Evolutionary conservation across 2,888 invertebrate genomes (phyloP), one percentile per base, ranked within the genome.

Genomic region (Ochropleura plecta): DNA sequence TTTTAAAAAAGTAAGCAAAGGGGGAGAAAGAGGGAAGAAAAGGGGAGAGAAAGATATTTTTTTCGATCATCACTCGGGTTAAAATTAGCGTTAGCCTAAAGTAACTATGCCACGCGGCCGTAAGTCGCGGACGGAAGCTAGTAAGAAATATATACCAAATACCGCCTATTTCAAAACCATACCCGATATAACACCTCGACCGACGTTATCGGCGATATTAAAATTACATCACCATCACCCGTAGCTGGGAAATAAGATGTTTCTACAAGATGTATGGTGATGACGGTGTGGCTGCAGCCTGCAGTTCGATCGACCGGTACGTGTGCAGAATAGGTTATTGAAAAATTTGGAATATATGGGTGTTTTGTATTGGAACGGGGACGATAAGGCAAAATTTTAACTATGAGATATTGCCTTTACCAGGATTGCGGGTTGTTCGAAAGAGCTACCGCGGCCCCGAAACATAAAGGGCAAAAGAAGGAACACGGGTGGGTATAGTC

Each of bases 221-320:
- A 76, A 81, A 81, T 71, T 80, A 81, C 84, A 89, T 89, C 84
- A 84, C 79, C 79, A 81, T 79, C 78, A 80, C 72, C 62, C 74
- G 30, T 70, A 84, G 73, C 63, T 40, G 14, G 82, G 82, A 88
- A 87, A 89, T 90, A 78, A 88, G 84, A 81, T 87, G 79, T 88
- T 87, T 78, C 44, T 75, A 69, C 49, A 71, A 85, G 88, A 88
- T 88, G 86, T 86, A 89, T 73, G 70, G 70, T 70, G 67, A 77
- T 78, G 76, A 65, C 76, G 78, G 10, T 73, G 78, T 69, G 71
- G 72, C 70, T 83, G 74, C 77, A 76, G 76, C 60, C 70, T 86
- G 86, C 87, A 88, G 80, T 72, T 46, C 57, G 12, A 67, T 46
- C 76, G 48, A 73, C 40, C 66, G 67, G 70, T 73, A 49, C 69